Evolutionary conservation across 1,140 invertebrate species (phyloP).

Genomic region (Drosophila ficusphila): DNA sequence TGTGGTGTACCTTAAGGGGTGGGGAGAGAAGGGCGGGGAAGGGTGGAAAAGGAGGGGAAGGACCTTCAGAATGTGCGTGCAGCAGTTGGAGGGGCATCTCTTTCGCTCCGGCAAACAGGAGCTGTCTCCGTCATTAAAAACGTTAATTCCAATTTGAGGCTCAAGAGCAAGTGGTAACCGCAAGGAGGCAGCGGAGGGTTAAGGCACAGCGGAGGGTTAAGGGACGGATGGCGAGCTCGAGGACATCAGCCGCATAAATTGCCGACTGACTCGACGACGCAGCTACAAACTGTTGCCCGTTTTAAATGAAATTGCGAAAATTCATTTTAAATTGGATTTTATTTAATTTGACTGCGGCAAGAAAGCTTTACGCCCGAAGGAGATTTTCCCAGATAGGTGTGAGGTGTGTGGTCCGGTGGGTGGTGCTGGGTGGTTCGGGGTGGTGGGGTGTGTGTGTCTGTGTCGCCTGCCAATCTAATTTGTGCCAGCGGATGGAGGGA

Average conservation of each 20-base stretch:
- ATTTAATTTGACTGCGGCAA: conserved; percentile 81
- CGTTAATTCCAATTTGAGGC: conserved; percentile 78
- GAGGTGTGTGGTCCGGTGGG: too few species aligned
- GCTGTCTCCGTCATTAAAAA: conserved; percentile 72
- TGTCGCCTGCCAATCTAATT: conserved; percentile 70
- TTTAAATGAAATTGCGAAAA: conserved; percentile 83
- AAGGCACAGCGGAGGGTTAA: conserved; percentile 1
- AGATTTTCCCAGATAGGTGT: conserved; percentile 17
- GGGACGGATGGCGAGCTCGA: conserved; percentile 3
- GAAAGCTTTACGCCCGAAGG: conserved; percentile 68
- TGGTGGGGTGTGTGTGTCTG: conserved; percentile 18
- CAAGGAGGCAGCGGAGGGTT: conserved; percentile 14
- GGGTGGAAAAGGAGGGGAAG: neutral
- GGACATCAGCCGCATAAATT: conserved; percentile 50
- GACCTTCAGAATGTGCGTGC: conserved; percentile 44
- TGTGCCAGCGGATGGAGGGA: conserved; percentile 22
- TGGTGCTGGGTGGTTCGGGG: too few species aligned
- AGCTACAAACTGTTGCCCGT: conserved; percentile 44
- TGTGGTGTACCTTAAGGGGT: too few species aligned
- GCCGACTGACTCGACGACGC: conserved; percentile 28
- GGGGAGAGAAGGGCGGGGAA: neutral
- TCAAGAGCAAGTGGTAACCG: conserved; percentile 47
- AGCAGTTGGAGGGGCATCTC: conserved; percentile 31
- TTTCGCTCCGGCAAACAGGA: conserved; percentile 10
- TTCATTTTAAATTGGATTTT: conserved; percentile 83